Percentiles rank a stretch among this genome's conserved stretches.
Evolutionary conservation across 2,113 vertebrate genomes (phyloP).

Genomic region (Amblyopsis rosae): DNA sequence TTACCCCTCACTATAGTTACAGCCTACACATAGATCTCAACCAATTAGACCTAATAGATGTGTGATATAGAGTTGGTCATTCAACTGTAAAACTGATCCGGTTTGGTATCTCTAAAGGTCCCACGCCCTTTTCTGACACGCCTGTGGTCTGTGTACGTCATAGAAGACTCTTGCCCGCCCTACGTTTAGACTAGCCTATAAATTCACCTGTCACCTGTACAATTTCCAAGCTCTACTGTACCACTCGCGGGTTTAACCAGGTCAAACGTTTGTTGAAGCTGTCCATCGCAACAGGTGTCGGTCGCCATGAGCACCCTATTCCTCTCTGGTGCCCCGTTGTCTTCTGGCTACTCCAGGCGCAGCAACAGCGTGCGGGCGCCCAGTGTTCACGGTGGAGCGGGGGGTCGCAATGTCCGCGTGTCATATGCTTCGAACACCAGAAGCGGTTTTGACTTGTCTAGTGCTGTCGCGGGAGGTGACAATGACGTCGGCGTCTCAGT

Average conservation of each 20-base stretch:
- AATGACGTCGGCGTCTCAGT: accelerated
- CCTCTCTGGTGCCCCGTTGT: neutral
- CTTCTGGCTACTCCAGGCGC: conserved; percentile 2
- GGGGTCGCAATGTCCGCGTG: conserved; percentile 34
- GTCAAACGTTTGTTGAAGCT: neutral
- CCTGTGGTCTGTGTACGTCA: conserved; percentile 26
- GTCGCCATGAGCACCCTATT: conserved; percentile 25
- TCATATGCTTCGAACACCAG: conserved; percentile 47
- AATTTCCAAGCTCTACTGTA: conserved; percentile 14
- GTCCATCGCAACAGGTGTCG: conserved; percentile 6
- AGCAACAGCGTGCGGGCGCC: conserved; percentile 14
- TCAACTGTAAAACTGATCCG: too few species aligned
- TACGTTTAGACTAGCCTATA: conserved; percentile 36
- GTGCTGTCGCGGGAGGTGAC: neutral
- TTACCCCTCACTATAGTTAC: too few species aligned
- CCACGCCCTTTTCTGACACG: conserved; percentile 39
- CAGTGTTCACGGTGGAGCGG: conserved; percentile 68
- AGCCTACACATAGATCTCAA: too few species aligned
- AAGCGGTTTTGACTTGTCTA: conserved; percentile 47
- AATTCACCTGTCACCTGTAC: neutral
- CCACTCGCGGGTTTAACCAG: conserved; percentile 3
- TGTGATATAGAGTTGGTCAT: too few species aligned
- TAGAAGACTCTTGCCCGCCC: conserved; percentile 8
- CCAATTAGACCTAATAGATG: too few species aligned
- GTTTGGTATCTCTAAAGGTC: neutral